Evolutionary conservation across 2,113 vertebrate genomes (phyloP).

Genomic region (Typhlomys cinereus): DNA sequence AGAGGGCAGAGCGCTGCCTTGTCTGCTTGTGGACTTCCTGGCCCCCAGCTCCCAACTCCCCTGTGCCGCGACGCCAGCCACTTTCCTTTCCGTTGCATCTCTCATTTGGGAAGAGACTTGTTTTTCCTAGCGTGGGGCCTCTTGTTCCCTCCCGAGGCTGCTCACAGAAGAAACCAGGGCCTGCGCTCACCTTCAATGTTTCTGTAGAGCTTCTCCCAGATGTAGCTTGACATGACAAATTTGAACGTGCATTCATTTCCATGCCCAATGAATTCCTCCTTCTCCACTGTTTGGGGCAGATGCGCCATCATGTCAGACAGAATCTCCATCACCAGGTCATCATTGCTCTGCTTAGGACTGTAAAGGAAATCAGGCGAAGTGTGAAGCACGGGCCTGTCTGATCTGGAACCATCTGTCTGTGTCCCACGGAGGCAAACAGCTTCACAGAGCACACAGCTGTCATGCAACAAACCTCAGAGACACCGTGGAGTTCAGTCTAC

Average conservation of each 20-base stretch:
- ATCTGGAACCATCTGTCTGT: not conserved
- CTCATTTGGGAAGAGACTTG: not conserved
- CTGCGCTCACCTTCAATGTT: conserved; percentile 55
- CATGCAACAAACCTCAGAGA: accelerated
- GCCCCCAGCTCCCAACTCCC: too few species aligned
- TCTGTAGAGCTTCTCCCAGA: conserved; percentile 70
- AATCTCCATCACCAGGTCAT: conserved; percentile 74
- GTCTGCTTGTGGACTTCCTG: not conserved
- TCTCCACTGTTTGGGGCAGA: conserved; percentile 77
- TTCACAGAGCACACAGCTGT: not conserved
- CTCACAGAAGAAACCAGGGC: not conserved
- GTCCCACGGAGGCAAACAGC: too few species aligned
- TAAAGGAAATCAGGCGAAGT: not conserved
- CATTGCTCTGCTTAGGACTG: conserved; percentile 65
- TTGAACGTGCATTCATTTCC: conserved; percentile 6
- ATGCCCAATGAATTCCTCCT: not conserved
- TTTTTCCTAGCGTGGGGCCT: not conserved
- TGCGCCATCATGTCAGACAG: conserved; percentile 47
- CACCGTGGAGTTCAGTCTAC: accelerated
- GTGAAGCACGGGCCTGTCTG: not conserved
- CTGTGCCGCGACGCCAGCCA: accelerated
- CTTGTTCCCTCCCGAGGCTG: not conserved
- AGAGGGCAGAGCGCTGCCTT: not conserved
- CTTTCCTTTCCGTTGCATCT: not conserved
- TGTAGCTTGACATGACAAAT: conserved; percentile 55